Base-by-base conservation (phyloP, 2,113 vertebrate genomes). In the Cebus imitator region DNA sequence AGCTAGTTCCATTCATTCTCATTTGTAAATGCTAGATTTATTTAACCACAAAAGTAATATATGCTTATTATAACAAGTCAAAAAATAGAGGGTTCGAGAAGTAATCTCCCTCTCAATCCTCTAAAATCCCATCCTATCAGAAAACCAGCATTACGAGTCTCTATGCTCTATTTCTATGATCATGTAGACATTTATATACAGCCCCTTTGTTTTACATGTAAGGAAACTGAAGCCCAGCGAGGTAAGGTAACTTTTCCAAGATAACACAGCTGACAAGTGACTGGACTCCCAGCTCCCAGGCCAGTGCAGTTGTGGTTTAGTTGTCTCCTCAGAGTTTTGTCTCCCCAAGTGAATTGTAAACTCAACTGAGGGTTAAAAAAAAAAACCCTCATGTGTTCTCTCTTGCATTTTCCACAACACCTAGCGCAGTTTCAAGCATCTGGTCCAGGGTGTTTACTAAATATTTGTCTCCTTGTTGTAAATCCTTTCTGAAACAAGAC, bases 381-480 rank as follows among this genome's bases (percentile, higher is more conserved):
- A n/a, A 55, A 37, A 82, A 73, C 20, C 43, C 52, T 52, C 81
- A 79, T 81, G 61, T 95, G 83, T 96, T 97, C 92, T 91, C 21
- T 68, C 73, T 94, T 78, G 72, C 83, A 21, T 97, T 97, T 97
- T 64, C 57, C 93, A 95, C 82, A 97, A 91, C 96, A 97, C 92
- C 96, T 97, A 96, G 66, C 76, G 87, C 78, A 85, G 83, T 95
- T 97, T 96, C 27, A 81, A 97, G 97, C 96, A 97, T 98, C 96
- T 97, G 96, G 97, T 97, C 91, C 68, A 97, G 87, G 75, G 79
- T 97, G 70, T 97, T 98, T 98, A 97, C 96, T 97, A 97, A 97
- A 97, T 97, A 96, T 97, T 97, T 97, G 96, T 97, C 96, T 95
- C 93, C 93, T 97, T 12, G 0, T 97, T 97, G 97, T 95, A 91